These are phyloP conservation scores for Cephalotes varians DNA, from an alignment of 2,888 invertebrate species.

Conservation along the genomic window DNA sequence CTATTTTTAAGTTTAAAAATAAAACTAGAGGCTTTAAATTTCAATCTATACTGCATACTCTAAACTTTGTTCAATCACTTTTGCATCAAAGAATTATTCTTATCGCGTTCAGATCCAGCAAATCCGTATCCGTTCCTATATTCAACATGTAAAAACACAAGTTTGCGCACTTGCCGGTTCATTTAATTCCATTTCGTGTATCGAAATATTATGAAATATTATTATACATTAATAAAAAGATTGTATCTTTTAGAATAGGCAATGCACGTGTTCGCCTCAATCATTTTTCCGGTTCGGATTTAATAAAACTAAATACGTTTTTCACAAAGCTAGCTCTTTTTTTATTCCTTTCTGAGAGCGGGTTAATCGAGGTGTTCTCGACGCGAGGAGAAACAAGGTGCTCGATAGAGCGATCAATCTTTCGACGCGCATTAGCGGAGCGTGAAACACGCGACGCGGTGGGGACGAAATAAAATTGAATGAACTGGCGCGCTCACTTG, in stretches of 20 bases:
- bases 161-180: not conserved
- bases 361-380: constrained; percentile 3
- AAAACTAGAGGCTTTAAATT: not conserved
- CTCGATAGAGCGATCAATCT: constrained; percentile 36
- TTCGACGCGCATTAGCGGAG: constrained; percentile 48
- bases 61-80: not conserved
- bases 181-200: no score
- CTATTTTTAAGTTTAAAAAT: not conserved
- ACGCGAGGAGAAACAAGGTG: constrained; percentile 6
- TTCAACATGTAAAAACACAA: not conserved
- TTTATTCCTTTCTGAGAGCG: not conserved
- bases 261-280: not conserved
- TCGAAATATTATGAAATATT: not conserved
- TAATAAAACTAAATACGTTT: not conserved
- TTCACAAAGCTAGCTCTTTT: not conserved
- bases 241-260: no score
- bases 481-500: constrained; percentile 37
- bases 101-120: not conserved
- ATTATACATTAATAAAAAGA: not conserved
- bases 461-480: constrained; percentile 50
- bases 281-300: not conserved
- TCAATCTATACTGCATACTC: no score
- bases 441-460: constrained; percentile 34
- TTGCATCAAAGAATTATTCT: not conserved
- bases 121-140: not conserved